These are phyloP conservation scores for Callionymus lyra DNA, from an alignment of 2,113 vertebrate genomes.

Conservation along the genomic window DNA sequence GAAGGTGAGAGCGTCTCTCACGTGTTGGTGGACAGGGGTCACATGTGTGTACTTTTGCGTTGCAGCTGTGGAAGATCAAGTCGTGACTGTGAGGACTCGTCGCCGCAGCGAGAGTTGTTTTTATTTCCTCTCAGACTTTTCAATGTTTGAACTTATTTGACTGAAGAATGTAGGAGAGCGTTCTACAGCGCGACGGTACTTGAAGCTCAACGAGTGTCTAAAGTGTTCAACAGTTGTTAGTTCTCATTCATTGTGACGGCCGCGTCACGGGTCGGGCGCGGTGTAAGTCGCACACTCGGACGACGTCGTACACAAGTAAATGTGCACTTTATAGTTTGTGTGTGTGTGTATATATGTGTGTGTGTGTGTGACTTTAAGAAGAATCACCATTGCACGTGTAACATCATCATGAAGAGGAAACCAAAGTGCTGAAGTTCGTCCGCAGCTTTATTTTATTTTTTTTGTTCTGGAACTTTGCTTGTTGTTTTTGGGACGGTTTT, in stretches of 20 bases:
- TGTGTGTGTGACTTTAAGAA: slow-evolving; percentile 6
- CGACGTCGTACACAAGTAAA: too few relatives aligned
- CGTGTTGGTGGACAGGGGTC: neutral
- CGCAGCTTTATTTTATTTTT: slow-evolving; percentile 5
- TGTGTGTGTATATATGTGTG: neutral
- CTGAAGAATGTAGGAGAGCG: too few relatives aligned
- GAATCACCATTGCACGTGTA: too few relatives aligned
- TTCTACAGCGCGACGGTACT: too few relatives aligned
- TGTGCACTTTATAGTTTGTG: neutral
- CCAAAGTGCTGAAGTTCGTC: neutral
- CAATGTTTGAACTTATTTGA: too few relatives aligned
- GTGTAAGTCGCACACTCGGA: neutral
- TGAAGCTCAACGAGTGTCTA: too few relatives aligned
- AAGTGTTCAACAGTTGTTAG: too few relatives aligned
- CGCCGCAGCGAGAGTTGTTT: neutral
- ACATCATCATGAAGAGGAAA: too few relatives aligned
- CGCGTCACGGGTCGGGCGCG: too few relatives aligned
- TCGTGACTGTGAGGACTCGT: slow-evolving; percentile 69
- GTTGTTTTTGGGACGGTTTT: too few relatives aligned
- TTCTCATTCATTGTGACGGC: too few relatives aligned
- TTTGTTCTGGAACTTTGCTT: too few relatives aligned
- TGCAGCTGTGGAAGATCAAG: slow-evolving; percentile 98
- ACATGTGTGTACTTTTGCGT: slow-evolving; percentile 7
- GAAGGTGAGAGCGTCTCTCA: slow-evolving; percentile 69
- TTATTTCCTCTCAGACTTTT: neutral